Conservation (phyloP, 2,797 vertebrate genomes). For the Gorsachius magnificus region DNA sequence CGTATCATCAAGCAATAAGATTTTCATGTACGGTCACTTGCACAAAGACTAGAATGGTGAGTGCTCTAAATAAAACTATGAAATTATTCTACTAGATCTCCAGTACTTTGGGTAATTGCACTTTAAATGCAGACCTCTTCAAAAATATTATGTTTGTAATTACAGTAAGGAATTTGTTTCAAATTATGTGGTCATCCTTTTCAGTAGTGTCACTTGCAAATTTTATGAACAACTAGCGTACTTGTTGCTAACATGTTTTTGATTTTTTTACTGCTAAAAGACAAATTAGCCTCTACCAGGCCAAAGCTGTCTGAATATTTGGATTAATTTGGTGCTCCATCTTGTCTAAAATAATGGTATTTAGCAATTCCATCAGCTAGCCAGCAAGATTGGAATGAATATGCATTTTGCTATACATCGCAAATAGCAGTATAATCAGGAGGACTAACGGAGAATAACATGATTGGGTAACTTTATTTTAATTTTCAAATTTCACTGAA, state of each 20-base stretch:
- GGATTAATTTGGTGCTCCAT: slow-evolving; percentile 64
- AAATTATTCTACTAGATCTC: slow-evolving; percentile 23
- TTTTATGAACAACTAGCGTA: slow-evolving; percentile 19
- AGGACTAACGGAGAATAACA: slow-evolving; percentile 26
- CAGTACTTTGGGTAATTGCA: background rate
- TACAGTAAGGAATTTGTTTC: slow-evolving; percentile 43
- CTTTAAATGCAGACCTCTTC: slow-evolving; percentile 44
- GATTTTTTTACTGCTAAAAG: slow-evolving; percentile 62
- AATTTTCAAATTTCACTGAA: slow-evolving; percentile 43
- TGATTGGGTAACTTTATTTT: slow-evolving; percentile 28
- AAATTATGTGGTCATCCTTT: slow-evolving; percentile 12
- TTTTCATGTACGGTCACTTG: slow-evolving; percentile 12
- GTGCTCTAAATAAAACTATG: slow-evolving; percentile 41
- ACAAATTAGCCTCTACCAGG: slow-evolving; percentile 60
- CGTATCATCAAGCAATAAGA: background rate
- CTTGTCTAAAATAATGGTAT: slow-evolving; percentile 64
- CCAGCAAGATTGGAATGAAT: slow-evolving; percentile 50
- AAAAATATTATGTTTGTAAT: slow-evolving; percentile 45
- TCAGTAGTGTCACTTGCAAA: slow-evolving; percentile 30
- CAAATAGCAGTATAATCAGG: slow-evolving; percentile 50
- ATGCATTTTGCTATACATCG: slow-evolving; percentile 55
- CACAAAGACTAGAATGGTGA: background rate
- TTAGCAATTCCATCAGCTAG: slow-evolving; percentile 61
- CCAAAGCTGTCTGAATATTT: slow-evolving; percentile 63
- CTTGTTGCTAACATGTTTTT: slow-evolving; percentile 50